Evolutionary conservation across 2,113 vertebrate species (phyloP), one percentile per base, ranked within the genome.

Genomic region (Nesogale talazaci): DNA sequence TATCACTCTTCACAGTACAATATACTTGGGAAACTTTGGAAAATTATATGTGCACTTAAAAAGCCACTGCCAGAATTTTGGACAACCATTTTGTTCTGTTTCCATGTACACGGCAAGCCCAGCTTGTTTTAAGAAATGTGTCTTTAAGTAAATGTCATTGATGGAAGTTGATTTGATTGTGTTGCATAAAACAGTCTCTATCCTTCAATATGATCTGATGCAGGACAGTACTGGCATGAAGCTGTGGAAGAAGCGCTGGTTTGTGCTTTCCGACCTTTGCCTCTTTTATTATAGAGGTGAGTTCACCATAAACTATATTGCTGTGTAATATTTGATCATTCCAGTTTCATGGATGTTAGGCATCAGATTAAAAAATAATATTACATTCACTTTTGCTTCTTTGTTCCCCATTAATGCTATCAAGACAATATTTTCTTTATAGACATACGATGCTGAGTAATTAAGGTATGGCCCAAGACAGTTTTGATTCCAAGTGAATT

Each of bases 201-300:
- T 22, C 65, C 76, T 5, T 59, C 38, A 1, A 79, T 15, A 0
- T 83, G 91, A 89, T 95, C 29, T 46, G 31, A 19, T 96, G 19
- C 95, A 99, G 99, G 99, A 99, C 93, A 99, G 99, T 36, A 99
- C 99, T 20, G 99, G 99, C 36, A 99, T 99, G 99, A 99, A 99
- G 97, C 97, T 99, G 63, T 99, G 99, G 99, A 99, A 99, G 96
- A 99, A 99, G 92, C 97, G 99, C 42, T 99, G 99, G 99, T 99
- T 99, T 84, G 99, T 99, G 95, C 98, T 99, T 83, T 99, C 98
- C 2, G 99, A 99, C 95, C 98, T 99, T 79, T 99, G 99, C 93
- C 99, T 99, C 95, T 99, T 99, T 97, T 99, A 99, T 97, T 99
- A 99, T 95, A 98, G 99, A 98, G 99, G 99, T 99, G 94, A 99